Evolutionary conservation across 2,888 invertebrate genomes (phyloP), one percentile per base, ranked within the genome.

Genomic region (Asteroscopus sphinx): DNA sequence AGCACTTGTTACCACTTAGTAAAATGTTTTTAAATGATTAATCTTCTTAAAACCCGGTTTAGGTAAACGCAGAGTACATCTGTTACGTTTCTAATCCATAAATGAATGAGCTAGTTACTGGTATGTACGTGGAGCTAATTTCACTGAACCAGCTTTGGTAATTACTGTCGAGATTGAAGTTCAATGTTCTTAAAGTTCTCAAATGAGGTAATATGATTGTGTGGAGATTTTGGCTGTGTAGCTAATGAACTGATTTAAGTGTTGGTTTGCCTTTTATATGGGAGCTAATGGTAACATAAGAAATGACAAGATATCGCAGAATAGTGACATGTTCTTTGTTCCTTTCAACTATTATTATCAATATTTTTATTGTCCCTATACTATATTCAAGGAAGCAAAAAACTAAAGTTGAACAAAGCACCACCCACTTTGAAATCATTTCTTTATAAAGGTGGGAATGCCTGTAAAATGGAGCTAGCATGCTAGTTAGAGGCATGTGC

Each of bases 91-190:
- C 11, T 41, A 33, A 11, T 51, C 3, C 9, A 33, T 41, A 21
- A 15, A 35, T 17, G 25, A 36, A 28, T 36, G 28, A 58, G 13
- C 26, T 17, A 45, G 32, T 26, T 35, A n/a, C 28, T 41, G 30
- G 21, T 25, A 12, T 7, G 4, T 28, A 39, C 7, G 28, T 8
- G 9, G 6, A 51, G 35, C 30, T 44, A 35, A 39, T 64, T 42
- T 26, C 25, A 52, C 25, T 47, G 16, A 49, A 45, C 17, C 16
- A 32, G 3, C 30, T 44, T 56, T 33, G 4, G 8, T 49, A 40
- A 57, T 49, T 11, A n/a, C 35, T 9, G 26, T 36, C 8, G 26
- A 40, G 4, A 17, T 35, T 39, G 7, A 35, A 40, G 37, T 39
- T 63, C 16, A n/a, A 13, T 1, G 8, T 25, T 11, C 11, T 42